Conservation (phyloP, 1,140 invertebrate genomes). For the Panonychus citri region DNA sequence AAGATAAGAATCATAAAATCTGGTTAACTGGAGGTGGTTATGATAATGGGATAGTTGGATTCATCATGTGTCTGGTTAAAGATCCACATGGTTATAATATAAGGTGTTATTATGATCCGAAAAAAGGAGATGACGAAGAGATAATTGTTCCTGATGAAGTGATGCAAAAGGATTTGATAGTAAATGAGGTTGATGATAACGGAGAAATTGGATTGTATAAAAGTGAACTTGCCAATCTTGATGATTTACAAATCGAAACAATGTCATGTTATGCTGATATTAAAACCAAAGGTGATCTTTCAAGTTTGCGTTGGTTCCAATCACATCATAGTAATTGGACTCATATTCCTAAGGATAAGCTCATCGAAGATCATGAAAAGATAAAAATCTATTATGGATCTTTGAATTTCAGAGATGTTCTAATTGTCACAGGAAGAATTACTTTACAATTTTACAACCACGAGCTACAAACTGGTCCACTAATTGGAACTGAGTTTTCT, state of each 20-base stretch:
- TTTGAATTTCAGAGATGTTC: slow-evolving; percentile 61
- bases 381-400: slow-evolving; percentile 66
- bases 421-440: slow-evolving; percentile 71
- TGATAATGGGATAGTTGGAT: slow-evolving; percentile 48
- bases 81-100: slow-evolving; percentile 53
- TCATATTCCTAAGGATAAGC: slow-evolving; percentile 11
- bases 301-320: slow-evolving; percentile 79
- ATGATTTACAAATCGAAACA: neutral
- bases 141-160: slow-evolving; percentile 9
- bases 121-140: neutral
- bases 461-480: slow-evolving; percentile 21
- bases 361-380: slow-evolving; percentile 27
- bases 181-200: slow-evolving; percentile 52
- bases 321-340: slow-evolving; percentile 35
- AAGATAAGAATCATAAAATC: slow-evolving; percentile 24
- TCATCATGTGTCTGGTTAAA: slow-evolving; percentile 61
- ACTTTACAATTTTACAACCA: slow-evolving; percentile 71
- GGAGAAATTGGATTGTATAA: slow-evolving; percentile 34
- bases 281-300: slow-evolving; percentile 55
- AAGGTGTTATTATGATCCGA: slow-evolving; percentile 23
- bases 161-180: slow-evolving; percentile 47
- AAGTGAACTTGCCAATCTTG: slow-evolving; percentile 39
- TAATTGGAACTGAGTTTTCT: slow-evolving; percentile 73
- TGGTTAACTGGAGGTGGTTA: slow-evolving; percentile 34
- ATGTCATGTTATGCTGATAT: slow-evolving; percentile 49